Evolutionary conservation across 2,113 vertebrate species (phyloP).

Genomic region (Thermophis baileyi): DNA sequence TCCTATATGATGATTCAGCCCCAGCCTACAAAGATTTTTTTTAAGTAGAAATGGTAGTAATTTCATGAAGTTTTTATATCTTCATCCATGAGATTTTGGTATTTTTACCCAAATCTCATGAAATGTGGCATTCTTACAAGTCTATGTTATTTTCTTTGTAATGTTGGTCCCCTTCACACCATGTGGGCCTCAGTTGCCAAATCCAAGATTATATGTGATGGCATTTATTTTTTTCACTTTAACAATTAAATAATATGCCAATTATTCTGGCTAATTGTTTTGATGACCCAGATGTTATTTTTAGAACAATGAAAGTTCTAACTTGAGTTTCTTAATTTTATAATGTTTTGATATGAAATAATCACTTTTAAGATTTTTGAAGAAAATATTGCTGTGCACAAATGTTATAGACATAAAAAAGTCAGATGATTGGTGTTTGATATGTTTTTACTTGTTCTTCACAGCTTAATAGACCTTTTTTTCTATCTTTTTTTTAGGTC

Average conservation of each 20-base stretch:
- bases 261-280: neutral
- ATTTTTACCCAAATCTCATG: neutral
- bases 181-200: neutral
- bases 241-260: neutral
- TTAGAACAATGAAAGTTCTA: neutral
- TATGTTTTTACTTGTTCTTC: neutral
- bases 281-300: neutral
- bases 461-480: constrained; percentile 43
- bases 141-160: neutral
- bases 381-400: neutral
- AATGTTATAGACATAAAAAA: neutral
- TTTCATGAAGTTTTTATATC: neutral
- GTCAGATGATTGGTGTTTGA: neutral
- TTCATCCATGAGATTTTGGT: neutral
- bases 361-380: neutral
- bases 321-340: neutral
- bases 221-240: neutral
- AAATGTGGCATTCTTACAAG: neutral
- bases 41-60: neutral
- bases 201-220: neutral
- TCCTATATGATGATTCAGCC: neutral
- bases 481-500: constrained; percentile 74
- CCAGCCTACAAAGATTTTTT: neutral
- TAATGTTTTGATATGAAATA: neutral
- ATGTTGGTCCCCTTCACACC: neutral